Conservation (phyloP, 2,888 invertebrate genomes). For the Colostygia pectinataria region DNA sequence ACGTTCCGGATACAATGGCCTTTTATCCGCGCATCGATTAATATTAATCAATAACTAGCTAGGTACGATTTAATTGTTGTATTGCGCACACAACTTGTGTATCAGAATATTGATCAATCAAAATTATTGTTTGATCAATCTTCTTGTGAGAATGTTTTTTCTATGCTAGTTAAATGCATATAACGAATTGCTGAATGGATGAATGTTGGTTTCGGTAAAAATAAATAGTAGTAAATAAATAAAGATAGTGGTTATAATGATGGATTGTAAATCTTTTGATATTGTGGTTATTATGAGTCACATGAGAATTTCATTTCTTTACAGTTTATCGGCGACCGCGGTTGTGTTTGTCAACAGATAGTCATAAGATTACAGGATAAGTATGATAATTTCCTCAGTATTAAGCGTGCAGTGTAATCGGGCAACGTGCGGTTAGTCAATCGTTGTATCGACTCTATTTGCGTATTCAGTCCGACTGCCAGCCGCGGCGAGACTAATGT, state of each 20-base stretch:
- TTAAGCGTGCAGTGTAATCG: conserved; percentile 45
- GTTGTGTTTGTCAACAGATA: not conserved
- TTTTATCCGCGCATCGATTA: conserved; percentile 41
- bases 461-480: conserved; percentile 59
- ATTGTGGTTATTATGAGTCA: no score
- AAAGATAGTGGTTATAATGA: no score
- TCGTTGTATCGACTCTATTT: conserved; percentile 69
- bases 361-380: conserved; percentile 30
- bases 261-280: no score
- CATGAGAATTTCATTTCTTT: no score
- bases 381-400: conserved; percentile 30
- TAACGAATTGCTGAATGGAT: no score
- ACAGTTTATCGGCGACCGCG: no score
- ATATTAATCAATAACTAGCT: conserved; percentile 39
- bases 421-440: conserved; percentile 72
- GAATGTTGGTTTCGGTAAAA: no score
- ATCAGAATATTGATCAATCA: not conserved
- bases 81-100: conserved; percentile 11
- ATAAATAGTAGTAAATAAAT: no score
- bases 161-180: no score
- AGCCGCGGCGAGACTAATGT: conserved; percentile 63
- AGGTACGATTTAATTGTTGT: conserved; percentile 25
- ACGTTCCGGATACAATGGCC: conserved; percentile 45
- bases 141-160: no score
- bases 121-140: not conserved